phyloP scores from a whole-genome alignment of 2,113 vertebrate genomes.

The Indicator maculatus region DNA sequence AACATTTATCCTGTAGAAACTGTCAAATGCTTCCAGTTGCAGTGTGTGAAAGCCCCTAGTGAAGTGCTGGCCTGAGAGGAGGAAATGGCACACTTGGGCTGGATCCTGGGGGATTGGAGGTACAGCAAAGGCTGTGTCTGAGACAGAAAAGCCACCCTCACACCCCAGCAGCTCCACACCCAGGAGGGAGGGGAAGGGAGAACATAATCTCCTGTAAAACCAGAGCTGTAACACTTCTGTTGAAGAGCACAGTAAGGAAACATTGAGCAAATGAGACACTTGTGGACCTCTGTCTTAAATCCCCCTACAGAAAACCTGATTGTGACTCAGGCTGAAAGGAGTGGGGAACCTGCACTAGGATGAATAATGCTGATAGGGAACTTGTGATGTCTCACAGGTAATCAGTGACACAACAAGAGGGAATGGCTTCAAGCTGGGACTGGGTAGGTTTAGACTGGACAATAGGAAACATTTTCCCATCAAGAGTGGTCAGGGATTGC shows the following conservation, averaged over 20 bases:
- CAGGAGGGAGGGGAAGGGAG: background rate
- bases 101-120: background rate
- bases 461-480: too few relatives aligned
- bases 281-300: background rate
- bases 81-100: slow-evolving; percentile 23
- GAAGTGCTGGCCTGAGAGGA: background rate
- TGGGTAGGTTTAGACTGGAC: too few relatives aligned
- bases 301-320: background rate
- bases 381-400: background rate
- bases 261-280: background rate
- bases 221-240: background rate
- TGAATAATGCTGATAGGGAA: background rate
- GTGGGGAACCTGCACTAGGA: background rate
- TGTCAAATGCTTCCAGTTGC: background rate
- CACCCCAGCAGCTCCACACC: background rate
- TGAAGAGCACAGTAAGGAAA: background rate
- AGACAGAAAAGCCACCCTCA: background rate
- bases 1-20: background rate
- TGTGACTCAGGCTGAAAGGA: background rate
- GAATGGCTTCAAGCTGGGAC: too few relatives aligned
- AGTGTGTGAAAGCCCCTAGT: background rate
- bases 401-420: too few relatives aligned
- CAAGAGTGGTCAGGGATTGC: too few relatives aligned
- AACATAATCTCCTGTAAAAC: background rate
- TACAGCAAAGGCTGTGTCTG: background rate